Percentiles rank a stretch among this genome's conserved stretches.
Evolutionary conservation across 1,140 invertebrate genomes (phyloP).

Genomic region (Drosophila willistoni): DNA sequence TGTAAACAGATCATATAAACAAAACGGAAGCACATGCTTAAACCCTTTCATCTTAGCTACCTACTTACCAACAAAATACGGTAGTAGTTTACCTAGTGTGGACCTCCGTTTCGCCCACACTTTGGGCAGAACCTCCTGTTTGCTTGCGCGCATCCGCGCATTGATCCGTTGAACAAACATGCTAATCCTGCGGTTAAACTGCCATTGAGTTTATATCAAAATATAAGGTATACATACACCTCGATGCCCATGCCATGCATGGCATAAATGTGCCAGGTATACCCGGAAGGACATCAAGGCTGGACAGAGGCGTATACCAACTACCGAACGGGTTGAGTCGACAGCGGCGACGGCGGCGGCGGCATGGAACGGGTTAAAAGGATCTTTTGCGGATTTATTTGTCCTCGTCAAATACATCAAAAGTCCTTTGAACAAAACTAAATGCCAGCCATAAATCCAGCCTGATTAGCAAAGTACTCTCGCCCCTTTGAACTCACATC

Average conservation of each 20-base stretch:
- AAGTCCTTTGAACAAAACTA: slow-evolving; percentile 69
- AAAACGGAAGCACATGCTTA: slow-evolving; percentile 70
- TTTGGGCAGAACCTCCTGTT: slow-evolving; percentile 37
- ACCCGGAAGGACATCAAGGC: slow-evolving; percentile 68
- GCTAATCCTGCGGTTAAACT: slow-evolving; percentile 82
- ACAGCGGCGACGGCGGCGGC: neutral
- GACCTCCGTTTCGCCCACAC: slow-evolving; percentile 17
- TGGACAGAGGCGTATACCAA: slow-evolving; percentile 41
- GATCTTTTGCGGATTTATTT: slow-evolving; percentile 57
- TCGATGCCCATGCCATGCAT: neutral
- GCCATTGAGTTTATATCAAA: slow-evolving; percentile 75
- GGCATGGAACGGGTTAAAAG: slow-evolving; percentile 64
- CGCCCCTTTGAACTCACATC: slow-evolving; percentile 43
- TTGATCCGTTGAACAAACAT: slow-evolving; percentile 77
- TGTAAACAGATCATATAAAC: slow-evolving; percentile 79
- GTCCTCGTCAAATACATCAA: slow-evolving; percentile 42
- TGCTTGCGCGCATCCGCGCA: slow-evolving; percentile 68
- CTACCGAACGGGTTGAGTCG: slow-evolving; percentile 1
- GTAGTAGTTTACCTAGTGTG: slow-evolving; percentile 4
- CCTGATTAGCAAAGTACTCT: slow-evolving; percentile 77
- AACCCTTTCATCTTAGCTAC: slow-evolving; percentile 52
- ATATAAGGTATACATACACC: slow-evolving; percentile 52
- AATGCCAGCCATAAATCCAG: slow-evolving; percentile 75
- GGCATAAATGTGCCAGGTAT: slow-evolving; percentile 15
- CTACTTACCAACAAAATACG: neutral